Conservation (phyloP, 2,797 vertebrate species). For the Acanthis flammea region DNA sequence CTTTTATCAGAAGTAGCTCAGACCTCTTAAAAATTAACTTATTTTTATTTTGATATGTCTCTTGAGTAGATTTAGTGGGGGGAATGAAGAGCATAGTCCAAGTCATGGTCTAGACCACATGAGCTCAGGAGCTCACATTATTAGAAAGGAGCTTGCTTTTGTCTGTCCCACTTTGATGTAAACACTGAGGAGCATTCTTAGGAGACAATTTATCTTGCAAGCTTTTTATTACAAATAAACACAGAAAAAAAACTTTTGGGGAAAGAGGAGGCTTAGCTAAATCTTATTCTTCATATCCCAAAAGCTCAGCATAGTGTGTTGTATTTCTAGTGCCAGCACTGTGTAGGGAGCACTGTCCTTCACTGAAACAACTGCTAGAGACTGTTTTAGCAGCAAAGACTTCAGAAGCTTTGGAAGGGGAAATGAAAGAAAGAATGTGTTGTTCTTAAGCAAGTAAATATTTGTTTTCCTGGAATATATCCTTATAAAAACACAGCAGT, state of each 20-base stretch:
- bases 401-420: not conserved
- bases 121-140: not conserved
- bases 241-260: not conserved
- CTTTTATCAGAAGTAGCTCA: conserved; percentile 1
- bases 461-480: not conserved
- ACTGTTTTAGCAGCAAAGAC: not conserved
- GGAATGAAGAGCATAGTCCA: not conserved
- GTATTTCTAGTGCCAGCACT: not conserved
- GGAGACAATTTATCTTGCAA: not conserved
- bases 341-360: not conserved
- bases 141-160: not conserved
- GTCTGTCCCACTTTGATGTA: not conserved
- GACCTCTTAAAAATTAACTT: not conserved
- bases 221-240: conserved; percentile 1
- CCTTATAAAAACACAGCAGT: not conserved
- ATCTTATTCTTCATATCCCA: not conserved
- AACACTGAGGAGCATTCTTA: not conserved
- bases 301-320: not conserved
- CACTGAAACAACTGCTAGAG: not conserved
- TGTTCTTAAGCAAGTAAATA: conserved; percentile 2
- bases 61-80: not conserved
- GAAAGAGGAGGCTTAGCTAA: not conserved
- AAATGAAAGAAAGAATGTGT: not conserved
- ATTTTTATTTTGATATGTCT: not conserved
- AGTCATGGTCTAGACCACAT: not conserved